phyloP scores from a whole-genome alignment of 2,888 invertebrate genomes.

The Nymphalis urticae region DNA sequence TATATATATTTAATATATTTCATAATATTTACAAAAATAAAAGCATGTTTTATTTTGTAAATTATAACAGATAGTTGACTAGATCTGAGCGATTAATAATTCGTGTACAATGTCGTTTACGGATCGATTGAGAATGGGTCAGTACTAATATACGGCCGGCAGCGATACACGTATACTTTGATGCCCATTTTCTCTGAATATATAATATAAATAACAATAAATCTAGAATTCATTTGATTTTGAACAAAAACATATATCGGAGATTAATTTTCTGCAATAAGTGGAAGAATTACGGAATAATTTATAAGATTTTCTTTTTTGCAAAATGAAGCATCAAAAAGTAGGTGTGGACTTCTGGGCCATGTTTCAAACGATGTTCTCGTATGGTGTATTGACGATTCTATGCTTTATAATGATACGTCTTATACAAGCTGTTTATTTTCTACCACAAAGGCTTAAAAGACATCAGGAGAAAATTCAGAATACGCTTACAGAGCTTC shows the following conservation, averaged over 20 bases:
- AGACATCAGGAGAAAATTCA: conserved; percentile 78
- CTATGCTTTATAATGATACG: conserved; percentile 85
- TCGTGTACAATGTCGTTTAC: conserved; percentile 52
- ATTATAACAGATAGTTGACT: conserved; percentile 22
- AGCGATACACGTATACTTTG: conserved; percentile 33
- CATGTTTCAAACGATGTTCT: conserved; percentile 84
- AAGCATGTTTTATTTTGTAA: no score
- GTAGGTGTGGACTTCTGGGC: conserved; percentile 85
- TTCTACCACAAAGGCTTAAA: conserved; percentile 83
- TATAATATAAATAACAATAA: not conserved
- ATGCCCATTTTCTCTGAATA: not conserved
- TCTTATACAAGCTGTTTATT: conserved; percentile 84
- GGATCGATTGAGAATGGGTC: conserved; percentile 69
- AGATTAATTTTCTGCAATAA: not conserved
- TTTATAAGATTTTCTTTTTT: not conserved
- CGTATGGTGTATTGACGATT: conserved; percentile 83
- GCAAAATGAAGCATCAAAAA: conserved; percentile 84
- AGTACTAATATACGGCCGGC: conserved; percentile 47
- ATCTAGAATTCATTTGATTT: no score
- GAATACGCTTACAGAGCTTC: conserved; percentile 75
- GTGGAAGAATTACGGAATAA: not conserved
- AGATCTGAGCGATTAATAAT: conserved; percentile 67
- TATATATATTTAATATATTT: no score
- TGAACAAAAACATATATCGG: no score
- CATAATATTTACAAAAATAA: no score